Conservation (phyloP, 2,113 vertebrate genomes). For the Bombycilla garrulus region DNA sequence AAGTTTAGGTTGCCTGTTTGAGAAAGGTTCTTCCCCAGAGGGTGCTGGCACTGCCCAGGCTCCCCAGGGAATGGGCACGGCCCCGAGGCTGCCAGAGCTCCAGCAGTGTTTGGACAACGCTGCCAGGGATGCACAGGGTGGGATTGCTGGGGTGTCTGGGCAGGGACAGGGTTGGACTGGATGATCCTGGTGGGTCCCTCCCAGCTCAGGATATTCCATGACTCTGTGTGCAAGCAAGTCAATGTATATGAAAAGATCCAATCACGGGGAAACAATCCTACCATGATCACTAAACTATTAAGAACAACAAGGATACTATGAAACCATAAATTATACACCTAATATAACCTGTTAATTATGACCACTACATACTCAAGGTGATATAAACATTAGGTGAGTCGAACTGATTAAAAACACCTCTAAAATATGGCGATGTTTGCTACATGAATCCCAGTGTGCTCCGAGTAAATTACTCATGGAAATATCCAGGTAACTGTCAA, state of each 20-base stretch:
- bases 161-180: rapidly evolving
- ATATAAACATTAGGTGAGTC: neutral
- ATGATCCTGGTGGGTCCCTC: too few species aligned
- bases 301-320: neutral
- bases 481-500: neutral
- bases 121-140: neutral
- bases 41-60: neutral
- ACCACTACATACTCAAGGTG: neutral
- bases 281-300: neutral
- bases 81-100: neutral
- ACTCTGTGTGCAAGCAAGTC: neutral
- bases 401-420: neutral
- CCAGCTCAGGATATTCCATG: neutral
- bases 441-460: neutral
- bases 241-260: neutral
- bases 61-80: neutral
- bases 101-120: rapidly evolving
- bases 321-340: neutral
- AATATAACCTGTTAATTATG: neutral
- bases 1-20: rapidly evolving
- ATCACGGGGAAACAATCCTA: rapidly evolving
- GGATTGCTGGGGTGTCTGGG: neutral
- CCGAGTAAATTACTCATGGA: neutral
- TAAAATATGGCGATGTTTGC: neutral
- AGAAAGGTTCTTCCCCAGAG: neutral